phyloP scores from a whole-genome alignment of 2,113 vertebrate species.

The Pterophyllum scalare region DNA sequence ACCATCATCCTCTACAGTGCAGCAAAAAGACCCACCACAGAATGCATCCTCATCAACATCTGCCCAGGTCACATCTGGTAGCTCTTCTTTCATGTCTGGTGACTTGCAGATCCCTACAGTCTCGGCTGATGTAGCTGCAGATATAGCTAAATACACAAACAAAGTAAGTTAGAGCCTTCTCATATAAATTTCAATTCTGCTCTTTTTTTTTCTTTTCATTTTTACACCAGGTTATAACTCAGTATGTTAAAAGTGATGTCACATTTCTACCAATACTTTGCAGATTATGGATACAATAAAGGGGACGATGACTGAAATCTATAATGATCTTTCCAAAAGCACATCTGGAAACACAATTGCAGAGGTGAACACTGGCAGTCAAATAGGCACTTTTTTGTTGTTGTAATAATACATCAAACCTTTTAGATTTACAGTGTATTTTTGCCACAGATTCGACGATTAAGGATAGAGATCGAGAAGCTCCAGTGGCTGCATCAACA shows the following conservation, averaged over 20 bases:
- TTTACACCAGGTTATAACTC: background rate
- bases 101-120: constrained; percentile 92
- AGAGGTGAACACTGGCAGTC: constrained; percentile 83
- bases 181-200: background rate
- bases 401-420: background rate
- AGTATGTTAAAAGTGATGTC: background rate
- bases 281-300: constrained; percentile 99
- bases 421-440: background rate
- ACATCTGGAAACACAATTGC: constrained; percentile 96
- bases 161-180: constrained; percentile 82
- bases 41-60: constrained; percentile 88
- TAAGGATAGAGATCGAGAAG: constrained; percentile 98
- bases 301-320: constrained; percentile 99
- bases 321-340: constrained; percentile 96
- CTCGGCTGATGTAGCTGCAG: constrained; percentile 95
- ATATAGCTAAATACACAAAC: constrained; percentile 97
- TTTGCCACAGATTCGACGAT: constrained; percentile 87
- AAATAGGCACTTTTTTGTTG: background rate
- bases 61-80: constrained; percentile 83
- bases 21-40: constrained; percentile 92
- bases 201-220: background rate
- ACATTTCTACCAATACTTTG: constrained; percentile 44
- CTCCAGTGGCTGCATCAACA: constrained; percentile 98
- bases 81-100: constrained; percentile 79
- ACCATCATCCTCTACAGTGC: constrained; percentile 80